These are phyloP conservation scores for Tetragnatha versicolor DNA, from an alignment of 1,140 invertebrate species.

Conservation along the genomic window DNA sequence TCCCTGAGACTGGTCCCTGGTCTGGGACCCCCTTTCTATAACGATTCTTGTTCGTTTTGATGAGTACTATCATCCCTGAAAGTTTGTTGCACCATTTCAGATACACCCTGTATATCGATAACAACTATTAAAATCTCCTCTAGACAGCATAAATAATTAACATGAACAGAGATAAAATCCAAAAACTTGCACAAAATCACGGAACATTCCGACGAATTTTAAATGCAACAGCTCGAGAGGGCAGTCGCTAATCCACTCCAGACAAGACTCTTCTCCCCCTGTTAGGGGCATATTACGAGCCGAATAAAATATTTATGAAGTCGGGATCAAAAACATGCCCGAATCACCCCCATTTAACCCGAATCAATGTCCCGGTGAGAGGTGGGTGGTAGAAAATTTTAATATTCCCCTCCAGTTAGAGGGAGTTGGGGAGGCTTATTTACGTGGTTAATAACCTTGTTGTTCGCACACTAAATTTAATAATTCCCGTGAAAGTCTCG, in stretches of 20 bases:
- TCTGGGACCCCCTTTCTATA: too few relatives aligned
- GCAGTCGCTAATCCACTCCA: background rate
- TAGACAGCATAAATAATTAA: too few relatives aligned
- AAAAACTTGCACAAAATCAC: too few relatives aligned
- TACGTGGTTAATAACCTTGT: constrained; percentile 13
- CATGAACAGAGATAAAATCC: too few relatives aligned
- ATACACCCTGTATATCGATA: too few relatives aligned
- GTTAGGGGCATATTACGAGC: background rate
- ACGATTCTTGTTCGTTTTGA: too few relatives aligned
- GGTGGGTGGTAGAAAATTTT: constrained; percentile 20
- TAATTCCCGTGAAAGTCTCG: background rate
- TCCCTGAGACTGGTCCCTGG: too few relatives aligned
- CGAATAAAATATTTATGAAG: constrained; percentile 6
- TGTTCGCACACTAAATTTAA: constrained; percentile 21
- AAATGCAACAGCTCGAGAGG: too few relatives aligned
- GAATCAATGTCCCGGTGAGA: constrained; percentile 1
- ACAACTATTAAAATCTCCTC: too few relatives aligned
- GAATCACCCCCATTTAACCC: background rate
- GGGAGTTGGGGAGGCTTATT: constrained; percentile 5
- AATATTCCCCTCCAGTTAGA: background rate
- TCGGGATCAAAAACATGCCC: background rate
- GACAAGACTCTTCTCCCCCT: background rate
- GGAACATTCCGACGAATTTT: too few relatives aligned
- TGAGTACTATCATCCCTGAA: too few relatives aligned
- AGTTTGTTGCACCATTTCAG: too few relatives aligned